Conservation (phyloP, 2,797 vertebrate species). For the Scolopax bukidnonensis region DNA sequence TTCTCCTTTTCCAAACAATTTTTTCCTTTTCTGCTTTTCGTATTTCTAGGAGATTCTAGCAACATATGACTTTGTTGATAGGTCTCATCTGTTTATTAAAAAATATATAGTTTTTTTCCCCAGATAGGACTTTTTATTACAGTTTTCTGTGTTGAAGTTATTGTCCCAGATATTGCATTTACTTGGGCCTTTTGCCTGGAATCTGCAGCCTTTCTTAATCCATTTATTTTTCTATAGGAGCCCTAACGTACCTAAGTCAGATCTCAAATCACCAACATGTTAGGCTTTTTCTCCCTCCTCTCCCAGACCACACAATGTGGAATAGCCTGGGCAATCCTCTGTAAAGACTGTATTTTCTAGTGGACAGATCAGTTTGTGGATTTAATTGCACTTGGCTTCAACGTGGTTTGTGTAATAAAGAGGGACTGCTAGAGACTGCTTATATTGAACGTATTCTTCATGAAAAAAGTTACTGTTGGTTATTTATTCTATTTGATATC, state of each 20-base stretch:
- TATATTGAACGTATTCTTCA: not conserved
- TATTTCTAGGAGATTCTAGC: not conserved
- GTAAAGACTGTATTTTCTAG: not conserved
- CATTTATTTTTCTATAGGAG: not conserved
- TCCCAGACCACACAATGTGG: not conserved
- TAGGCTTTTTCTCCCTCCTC: not conserved
- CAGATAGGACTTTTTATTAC: not conserved
- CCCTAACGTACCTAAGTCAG: not conserved
- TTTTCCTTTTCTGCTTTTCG: not conserved
- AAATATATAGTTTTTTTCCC: not conserved
- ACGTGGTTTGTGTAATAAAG: not conserved
- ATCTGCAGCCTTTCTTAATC: not conserved
- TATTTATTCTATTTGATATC: slow-evolving; percentile 8
- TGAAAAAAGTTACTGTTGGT: not conserved
- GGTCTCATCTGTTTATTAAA: slow-evolving; percentile 24
- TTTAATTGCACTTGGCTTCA: not conserved
- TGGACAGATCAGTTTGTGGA: not conserved
- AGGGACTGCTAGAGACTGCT: not conserved
- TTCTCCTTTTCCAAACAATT: not conserved
- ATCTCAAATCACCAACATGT: not conserved
- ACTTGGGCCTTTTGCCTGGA: not conserved
- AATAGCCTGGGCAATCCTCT: not conserved
- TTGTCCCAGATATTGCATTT: not conserved
- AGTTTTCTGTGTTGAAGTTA: not conserved
- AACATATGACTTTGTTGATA: not conserved